Base-by-base conservation (phyloP, 2,797 vertebrate genomes). In the Bufotes viridis region DNA sequence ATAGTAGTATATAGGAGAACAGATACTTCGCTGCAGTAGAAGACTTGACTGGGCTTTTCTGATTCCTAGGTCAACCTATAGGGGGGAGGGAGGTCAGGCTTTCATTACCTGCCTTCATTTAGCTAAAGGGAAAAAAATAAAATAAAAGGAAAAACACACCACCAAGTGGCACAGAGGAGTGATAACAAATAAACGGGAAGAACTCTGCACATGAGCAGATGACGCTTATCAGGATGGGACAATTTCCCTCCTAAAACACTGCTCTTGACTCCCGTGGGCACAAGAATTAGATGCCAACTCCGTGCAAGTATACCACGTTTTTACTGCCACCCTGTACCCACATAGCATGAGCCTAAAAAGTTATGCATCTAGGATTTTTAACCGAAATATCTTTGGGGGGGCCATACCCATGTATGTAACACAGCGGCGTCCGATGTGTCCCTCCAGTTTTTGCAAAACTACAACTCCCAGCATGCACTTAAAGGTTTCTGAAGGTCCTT, bases 111-210 rank as follows among this genome's bases (percentile, higher is more conserved):
- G 91, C 95, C 93, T 95, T 95, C 94, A 92, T 94, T 95, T 92
- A 95, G 94, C 94, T 95, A 95, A 93, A 94, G 94, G 95, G 94
- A 93, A 94, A 94, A 34, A 95, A 93, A 94, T 94, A 94, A 93
- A 94, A 94, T 42, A 42, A 42, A 42, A 60, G 5, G 13, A 55
- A 67, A 65, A 95, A 60, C 14, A 96, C 97, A 96, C 96, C 97
- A 97, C 97, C 96, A 96, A 97, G 97, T 96, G 97, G 97, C 96
- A 96, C 96, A 93, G 92, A 94, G 94, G 92, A 95, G 97, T 95
- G 97, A 97, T 96, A 97, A 97, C 97, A 97, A 95, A 94, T 78
- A 53, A 55, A 70, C 10, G 51, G 75, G 74, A 85, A 81, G 15
- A 61, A 72, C 14, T 42, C 42, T n/a, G 42, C 18, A 75, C 57